Conservation (phyloP, 1,140 invertebrate genomes). For the Melipona quadrifasciata region DNA sequence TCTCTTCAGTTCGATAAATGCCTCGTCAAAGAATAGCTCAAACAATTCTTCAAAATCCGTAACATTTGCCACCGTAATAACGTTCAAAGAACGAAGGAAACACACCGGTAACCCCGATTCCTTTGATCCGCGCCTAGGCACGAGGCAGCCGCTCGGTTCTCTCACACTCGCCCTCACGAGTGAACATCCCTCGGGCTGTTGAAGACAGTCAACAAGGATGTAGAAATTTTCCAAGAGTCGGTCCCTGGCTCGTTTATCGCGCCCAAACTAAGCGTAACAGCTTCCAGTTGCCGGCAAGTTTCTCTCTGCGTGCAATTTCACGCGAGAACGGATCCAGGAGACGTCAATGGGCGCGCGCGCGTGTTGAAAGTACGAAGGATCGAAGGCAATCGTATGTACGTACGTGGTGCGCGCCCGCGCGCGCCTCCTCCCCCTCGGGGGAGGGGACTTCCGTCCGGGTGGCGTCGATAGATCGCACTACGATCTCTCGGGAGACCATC, state of each 20-base stretch:
- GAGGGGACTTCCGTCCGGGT: constrained; percentile 45
- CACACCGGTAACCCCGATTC: neutral
- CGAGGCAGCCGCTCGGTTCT: no score
- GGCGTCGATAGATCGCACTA: constrained; percentile 50
- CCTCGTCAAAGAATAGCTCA: neutral
- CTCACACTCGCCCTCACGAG: neutral
- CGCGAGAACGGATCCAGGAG: neutral
- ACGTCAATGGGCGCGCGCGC: neutral
- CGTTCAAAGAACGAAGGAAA: neutral
- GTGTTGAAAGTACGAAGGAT: constrained; percentile 22
- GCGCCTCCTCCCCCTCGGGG: neutral
- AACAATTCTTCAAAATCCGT: neutral
- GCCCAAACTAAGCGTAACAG: constrained; percentile 15
- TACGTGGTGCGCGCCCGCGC: constrained; percentile 2
- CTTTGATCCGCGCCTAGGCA: neutral
- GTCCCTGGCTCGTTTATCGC: neutral
- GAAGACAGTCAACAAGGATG: neutral
- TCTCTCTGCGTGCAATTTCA: constrained; percentile 19
- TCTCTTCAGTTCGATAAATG: neutral
- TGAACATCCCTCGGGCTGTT: neutral
- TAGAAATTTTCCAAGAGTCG: neutral
- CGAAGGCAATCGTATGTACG: constrained; percentile 28
- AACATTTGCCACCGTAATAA: neutral
- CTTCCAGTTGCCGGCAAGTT: neutral
- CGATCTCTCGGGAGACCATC: constrained; percentile 36